Evolutionary conservation across 1,140 invertebrate genomes (phyloP).

Genomic region (Macrostomum lignano): DNA sequence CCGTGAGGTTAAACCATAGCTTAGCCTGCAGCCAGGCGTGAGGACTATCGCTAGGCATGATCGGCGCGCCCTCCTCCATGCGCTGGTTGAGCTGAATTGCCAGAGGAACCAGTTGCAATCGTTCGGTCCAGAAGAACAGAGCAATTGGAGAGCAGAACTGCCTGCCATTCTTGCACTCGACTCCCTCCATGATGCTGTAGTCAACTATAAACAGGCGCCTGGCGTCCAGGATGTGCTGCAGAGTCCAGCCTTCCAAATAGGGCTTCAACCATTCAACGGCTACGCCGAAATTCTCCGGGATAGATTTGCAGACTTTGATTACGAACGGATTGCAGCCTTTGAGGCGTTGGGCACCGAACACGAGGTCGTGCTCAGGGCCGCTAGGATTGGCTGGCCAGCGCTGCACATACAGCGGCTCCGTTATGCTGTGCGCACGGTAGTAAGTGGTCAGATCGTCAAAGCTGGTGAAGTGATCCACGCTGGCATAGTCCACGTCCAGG

Average conservation of each 20-base stretch:
- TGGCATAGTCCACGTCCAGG: too few species aligned
- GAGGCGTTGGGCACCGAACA: conserved; percentile 15
- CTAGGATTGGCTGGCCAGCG: too few species aligned
- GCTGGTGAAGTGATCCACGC: too few species aligned
- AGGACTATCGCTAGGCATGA: conserved; percentile 25
- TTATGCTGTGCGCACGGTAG: too few species aligned
- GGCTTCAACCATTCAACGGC: conserved; percentile 25
- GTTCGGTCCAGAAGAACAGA: conserved; percentile 25
- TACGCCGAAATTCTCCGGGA: conserved; percentile 26
- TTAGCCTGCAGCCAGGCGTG: conserved; percentile 30
- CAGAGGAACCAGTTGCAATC: conserved; percentile 26
- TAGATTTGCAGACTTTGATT: conserved; percentile 22
- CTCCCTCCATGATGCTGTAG: conserved; percentile 22
- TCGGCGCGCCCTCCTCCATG: conserved; percentile 24
- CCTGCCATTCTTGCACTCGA: conserved; percentile 13
- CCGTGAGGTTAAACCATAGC: conserved; percentile 32
- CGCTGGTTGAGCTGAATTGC: conserved; percentile 29
- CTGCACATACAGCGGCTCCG: too few species aligned
- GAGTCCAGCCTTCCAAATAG: conserved; percentile 23
- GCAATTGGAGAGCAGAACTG: conserved; percentile 29
- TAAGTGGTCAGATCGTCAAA: too few species aligned
- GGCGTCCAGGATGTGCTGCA: conserved; percentile 22
- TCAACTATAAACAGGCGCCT: conserved; percentile 30
- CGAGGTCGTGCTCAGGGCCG: too few species aligned
- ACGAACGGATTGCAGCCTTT: conserved; percentile 24